A percentile compares a stretch with the other conserved stretches of the same genome.
Evolutionary conservation across 2,888 invertebrate genomes (phyloP).

Genomic region (Stomorhina lunata): DNA sequence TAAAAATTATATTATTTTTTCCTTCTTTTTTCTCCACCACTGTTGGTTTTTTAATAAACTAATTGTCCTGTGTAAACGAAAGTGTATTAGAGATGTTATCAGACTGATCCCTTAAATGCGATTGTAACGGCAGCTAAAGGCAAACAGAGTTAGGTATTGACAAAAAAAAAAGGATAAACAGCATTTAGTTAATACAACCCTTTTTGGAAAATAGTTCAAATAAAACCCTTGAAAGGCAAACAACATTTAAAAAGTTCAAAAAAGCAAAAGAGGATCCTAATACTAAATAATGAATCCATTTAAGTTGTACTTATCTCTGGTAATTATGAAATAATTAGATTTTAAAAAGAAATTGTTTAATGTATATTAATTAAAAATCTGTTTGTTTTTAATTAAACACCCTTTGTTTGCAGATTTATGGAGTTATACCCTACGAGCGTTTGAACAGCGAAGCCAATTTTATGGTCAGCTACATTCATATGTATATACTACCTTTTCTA

Average conservation of each 20-base stretch:
- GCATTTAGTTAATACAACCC: slow-evolving; percentile 10
- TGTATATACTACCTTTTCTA: slow-evolving; percentile 72
- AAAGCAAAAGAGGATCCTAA: neutral
- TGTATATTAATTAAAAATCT: slow-evolving; percentile 3
- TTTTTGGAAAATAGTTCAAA: slow-evolving; percentile 30
- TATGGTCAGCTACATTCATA: slow-evolving; percentile 72
- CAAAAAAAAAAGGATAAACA: neutral
- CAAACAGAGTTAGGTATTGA: slow-evolving; percentile 21
- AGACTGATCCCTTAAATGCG: slow-evolving; percentile 36
- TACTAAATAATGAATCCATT: slow-evolving; percentile 58
- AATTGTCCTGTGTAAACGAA: slow-evolving; percentile 51
- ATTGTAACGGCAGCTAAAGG: slow-evolving; percentile 37
- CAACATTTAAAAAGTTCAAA: neutral
- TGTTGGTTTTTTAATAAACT: slow-evolving; percentile 54
- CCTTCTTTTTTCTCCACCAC: neutral
- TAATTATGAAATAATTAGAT: slow-evolving; percentile 26
- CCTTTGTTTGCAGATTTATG: slow-evolving; percentile 71
- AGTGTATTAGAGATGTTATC: slow-evolving; percentile 48
- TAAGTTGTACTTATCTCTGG: slow-evolving; percentile 57
- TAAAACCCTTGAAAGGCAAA: slow-evolving; percentile 1
- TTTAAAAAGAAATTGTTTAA: neutral
- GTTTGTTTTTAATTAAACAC: neutral
- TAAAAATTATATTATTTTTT: neutral
- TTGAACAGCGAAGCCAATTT: slow-evolving; percentile 66
- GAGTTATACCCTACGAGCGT: slow-evolving; percentile 76